Conservation (phyloP, 2,888 invertebrate species). For the Callimorpha dominula region DNA sequence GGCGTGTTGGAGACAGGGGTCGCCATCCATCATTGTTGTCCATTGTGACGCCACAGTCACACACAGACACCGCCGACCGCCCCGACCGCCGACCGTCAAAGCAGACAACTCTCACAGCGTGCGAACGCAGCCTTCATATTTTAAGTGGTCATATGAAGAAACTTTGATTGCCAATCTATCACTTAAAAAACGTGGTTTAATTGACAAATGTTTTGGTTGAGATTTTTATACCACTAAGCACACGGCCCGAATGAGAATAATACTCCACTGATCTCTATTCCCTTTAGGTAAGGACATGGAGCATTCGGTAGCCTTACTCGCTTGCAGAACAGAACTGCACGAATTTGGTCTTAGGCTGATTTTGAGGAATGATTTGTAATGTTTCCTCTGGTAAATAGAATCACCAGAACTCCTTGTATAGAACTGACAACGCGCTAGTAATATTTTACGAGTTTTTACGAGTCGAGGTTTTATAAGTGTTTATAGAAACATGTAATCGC, state of each 20-base stretch:
- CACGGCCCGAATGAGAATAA: too few species aligned
- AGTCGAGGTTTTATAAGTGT: too few species aligned
- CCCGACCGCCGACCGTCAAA: background rate
- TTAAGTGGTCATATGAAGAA: slow-evolving; percentile 12
- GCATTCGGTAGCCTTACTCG: background rate
- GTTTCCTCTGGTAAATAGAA: background rate
- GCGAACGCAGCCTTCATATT: slow-evolving; percentile 15
- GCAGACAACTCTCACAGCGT: slow-evolving; percentile 27
- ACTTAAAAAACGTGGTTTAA: background rate
- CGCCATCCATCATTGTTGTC: slow-evolving; percentile 58
- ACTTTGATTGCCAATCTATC: slow-evolving; percentile 5
- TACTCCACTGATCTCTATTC: background rate
- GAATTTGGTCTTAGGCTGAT: background rate
- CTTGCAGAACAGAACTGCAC: too few species aligned
- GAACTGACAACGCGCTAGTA: too few species aligned
- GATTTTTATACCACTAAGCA: background rate
- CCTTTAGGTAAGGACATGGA: background rate
- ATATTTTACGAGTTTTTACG: too few species aligned
- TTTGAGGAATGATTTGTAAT: background rate
- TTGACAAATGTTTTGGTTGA: background rate
- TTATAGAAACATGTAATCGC: too few species aligned
- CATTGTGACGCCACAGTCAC: slow-evolving; percentile 60
- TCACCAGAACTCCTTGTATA: background rate
- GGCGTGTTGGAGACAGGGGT: slow-evolving; percentile 51
- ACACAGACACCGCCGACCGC: slow-evolving; percentile 19